These are phyloP conservation scores for Centropristis striata DNA, from an alignment of 2,113 vertebrate species.

Conservation along the genomic window DNA sequence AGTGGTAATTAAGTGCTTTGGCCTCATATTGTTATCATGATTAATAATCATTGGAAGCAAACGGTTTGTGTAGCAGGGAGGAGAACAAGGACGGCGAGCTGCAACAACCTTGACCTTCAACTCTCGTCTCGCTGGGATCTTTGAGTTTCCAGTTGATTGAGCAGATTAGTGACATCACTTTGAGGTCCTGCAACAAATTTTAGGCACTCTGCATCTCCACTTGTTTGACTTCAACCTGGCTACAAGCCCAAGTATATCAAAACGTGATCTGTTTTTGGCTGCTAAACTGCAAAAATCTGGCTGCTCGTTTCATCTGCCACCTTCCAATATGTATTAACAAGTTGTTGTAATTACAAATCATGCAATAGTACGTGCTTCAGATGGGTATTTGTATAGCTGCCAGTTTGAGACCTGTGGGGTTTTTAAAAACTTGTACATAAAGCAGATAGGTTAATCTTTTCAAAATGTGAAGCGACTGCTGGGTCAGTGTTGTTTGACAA, in stretches of 20 bases:
- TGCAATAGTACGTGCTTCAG: neutral
- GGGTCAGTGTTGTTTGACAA: slow-evolving; percentile 51
- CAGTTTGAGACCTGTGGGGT: neutral
- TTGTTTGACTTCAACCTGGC: slow-evolving; percentile 31
- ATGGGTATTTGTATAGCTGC: neutral
- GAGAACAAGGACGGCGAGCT: slow-evolving; percentile 2
- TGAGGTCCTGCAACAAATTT: slow-evolving; percentile 35
- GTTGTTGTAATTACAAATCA: slow-evolving; percentile 9
- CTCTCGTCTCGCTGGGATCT: slow-evolving; percentile 39
- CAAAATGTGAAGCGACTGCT: slow-evolving; percentile 41
- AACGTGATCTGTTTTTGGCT: slow-evolving; percentile 8
- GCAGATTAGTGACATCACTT: slow-evolving; percentile 46
- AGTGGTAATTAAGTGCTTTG: slow-evolving; percentile 45
- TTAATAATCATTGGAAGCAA: slow-evolving; percentile 34
- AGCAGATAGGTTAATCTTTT: slow-evolving; percentile 21
- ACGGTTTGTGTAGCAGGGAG: slow-evolving; percentile 15
- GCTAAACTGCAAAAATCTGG: slow-evolving; percentile 3
- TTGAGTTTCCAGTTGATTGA: slow-evolving; percentile 28
- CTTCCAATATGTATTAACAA: slow-evolving; percentile 3
- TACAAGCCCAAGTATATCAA: neutral
- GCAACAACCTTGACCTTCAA: slow-evolving; percentile 53
- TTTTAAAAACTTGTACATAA: neutral
- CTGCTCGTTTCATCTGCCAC: neutral
- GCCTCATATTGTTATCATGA: slow-evolving; percentile 30
- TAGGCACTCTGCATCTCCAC: slow-evolving; percentile 21